Conservation (phyloP, 1,140 invertebrate genomes). For the Octopus sinensis region DNA sequence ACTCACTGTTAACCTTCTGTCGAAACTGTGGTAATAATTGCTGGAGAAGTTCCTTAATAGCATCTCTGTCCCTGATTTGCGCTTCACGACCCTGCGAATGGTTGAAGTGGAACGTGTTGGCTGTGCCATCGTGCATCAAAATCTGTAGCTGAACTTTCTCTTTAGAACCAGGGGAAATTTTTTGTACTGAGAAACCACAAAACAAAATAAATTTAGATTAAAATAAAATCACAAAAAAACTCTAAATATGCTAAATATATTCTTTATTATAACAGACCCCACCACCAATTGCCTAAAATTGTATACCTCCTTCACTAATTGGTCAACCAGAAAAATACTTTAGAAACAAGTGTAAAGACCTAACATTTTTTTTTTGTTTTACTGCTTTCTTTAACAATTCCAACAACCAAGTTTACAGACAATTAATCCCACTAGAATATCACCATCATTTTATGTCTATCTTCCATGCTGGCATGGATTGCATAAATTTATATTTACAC, state of each 20-base stretch:
- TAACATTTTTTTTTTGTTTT: too few relatives aligned
- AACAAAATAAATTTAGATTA: neutral
- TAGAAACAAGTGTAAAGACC: too few relatives aligned
- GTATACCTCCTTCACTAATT: too few relatives aligned
- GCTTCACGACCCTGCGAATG: constrained; percentile 77
- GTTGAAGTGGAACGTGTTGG: constrained; percentile 96
- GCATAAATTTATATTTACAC: too few relatives aligned
- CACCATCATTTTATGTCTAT: too few relatives aligned
- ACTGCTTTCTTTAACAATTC: too few relatives aligned
- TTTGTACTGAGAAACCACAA: constrained; percentile 72
- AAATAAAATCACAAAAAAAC: neutral
- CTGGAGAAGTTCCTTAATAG: constrained; percentile 88
- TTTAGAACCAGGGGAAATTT: constrained; percentile 97
- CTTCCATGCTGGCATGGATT: too few relatives aligned
- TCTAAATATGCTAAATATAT: neutral
- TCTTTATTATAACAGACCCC: neutral
- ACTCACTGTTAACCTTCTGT: constrained; percentile 86
- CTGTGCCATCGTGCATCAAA: constrained; percentile 86
- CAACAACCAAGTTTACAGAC: too few relatives aligned
- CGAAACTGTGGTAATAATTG: constrained; percentile 93
- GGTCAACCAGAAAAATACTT: too few relatives aligned
- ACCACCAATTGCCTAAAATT: too few relatives aligned
- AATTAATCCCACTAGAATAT: too few relatives aligned
- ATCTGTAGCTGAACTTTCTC: constrained; percentile 98
- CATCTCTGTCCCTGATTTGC: constrained; percentile 86